Evolutionary conservation across 2,888 invertebrate genomes (phyloP).

Genomic region (Epistrophella euchroma): DNA sequence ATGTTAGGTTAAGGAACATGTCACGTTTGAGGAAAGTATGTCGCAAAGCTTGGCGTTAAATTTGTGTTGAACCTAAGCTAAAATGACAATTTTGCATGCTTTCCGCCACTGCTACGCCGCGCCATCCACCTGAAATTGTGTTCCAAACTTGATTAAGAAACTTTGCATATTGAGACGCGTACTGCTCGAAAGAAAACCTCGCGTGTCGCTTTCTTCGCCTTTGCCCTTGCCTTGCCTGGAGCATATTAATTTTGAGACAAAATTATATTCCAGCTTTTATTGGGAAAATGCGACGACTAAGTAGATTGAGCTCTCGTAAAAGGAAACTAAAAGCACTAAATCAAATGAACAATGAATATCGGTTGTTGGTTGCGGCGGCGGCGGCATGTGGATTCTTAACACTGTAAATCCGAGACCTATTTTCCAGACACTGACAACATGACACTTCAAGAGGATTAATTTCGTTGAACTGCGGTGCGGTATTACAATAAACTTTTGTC

Average conservation of each 20-base stretch:
- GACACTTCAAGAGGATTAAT: slow-evolving; percentile 53
- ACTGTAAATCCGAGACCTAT: slow-evolving; percentile 25
- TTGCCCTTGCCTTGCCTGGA: slow-evolving; percentile 7
- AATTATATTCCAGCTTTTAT: slow-evolving; percentile 64
- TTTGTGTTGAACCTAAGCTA: slow-evolving; percentile 30
- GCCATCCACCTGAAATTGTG: neutral
- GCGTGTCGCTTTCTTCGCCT: neutral
- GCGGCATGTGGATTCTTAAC: slow-evolving; percentile 41
- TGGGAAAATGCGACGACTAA: slow-evolving; percentile 56
- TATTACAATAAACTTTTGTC: slow-evolving; percentile 33
- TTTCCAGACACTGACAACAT: slow-evolving; percentile 31
- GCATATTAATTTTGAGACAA: slow-evolving; percentile 52
- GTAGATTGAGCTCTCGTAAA: slow-evolving; percentile 44
- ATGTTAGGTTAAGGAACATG: slow-evolving; percentile 37
- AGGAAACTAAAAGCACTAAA: slow-evolving; percentile 31
- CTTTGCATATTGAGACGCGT: slow-evolving; percentile 36
- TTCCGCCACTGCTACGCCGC: too few species aligned
- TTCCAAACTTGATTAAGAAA: slow-evolving; percentile 56
- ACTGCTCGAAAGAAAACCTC: slow-evolving; percentile 18
- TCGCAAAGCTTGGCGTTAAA: slow-evolving; percentile 3
- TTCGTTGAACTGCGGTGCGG: slow-evolving; percentile 43
- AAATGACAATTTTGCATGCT: slow-evolving; percentile 45
- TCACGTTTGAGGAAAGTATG: slow-evolving; percentile 42
- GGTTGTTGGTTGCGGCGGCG: slow-evolving; percentile 37
- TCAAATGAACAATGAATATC: slow-evolving; percentile 64